Evolutionary conservation across 2,113 vertebrate species (phyloP).

Genomic region (Rhynchomys soricoides): DNA sequence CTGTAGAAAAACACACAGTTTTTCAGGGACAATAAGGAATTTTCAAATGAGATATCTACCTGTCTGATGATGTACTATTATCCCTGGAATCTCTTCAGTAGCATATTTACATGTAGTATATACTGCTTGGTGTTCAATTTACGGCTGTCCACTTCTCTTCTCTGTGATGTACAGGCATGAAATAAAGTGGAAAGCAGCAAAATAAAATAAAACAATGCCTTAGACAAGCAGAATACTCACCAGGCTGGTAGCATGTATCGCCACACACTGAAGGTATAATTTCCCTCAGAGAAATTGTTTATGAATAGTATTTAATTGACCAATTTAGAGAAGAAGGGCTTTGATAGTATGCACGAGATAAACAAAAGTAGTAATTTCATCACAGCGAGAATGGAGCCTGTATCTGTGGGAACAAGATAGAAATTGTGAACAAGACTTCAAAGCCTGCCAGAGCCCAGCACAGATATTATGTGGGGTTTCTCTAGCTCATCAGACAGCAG

Average conservation of each 20-base stretch:
- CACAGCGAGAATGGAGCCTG: neutral
- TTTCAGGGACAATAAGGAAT: neutral
- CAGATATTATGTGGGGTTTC: constrained; percentile 50
- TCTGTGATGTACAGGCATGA: neutral
- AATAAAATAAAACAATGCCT: neutral
- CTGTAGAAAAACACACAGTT: neutral
- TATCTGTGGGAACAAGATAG: neutral
- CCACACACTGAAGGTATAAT: neutral
- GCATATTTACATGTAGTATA: neutral
- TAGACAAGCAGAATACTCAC: neutral
- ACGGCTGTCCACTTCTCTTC: neutral
- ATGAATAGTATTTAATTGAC: neutral
- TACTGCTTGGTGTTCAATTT: neutral
- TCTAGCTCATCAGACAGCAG: constrained; percentile 62
- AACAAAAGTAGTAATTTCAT: neutral
- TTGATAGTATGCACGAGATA: neutral
- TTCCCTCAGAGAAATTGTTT: neutral
- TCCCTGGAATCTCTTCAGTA: neutral
- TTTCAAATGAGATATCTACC: neutral
- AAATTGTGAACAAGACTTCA: neutral
- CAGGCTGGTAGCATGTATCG: neutral
- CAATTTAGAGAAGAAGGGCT: neutral
- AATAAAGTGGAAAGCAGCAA: neutral
- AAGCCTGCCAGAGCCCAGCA: neutral
- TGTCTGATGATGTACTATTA: neutral